Conservation (phyloP, 2,888 invertebrate species). For the Danaus chrysippus region DNA sequence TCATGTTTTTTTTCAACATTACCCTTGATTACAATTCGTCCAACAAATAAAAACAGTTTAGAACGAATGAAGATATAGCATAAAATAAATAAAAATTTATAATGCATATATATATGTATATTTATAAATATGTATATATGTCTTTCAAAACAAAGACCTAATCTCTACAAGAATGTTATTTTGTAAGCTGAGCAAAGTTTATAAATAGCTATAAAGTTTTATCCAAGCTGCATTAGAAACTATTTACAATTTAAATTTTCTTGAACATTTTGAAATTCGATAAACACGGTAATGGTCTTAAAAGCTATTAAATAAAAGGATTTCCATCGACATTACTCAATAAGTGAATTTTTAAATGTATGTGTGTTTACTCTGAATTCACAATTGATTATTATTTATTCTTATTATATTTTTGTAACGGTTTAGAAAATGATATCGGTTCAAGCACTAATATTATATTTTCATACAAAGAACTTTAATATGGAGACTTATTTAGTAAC, state of each 20-base stretch:
- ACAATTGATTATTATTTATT: not conserved
- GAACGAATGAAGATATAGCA: too few species aligned
- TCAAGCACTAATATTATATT: too few species aligned
- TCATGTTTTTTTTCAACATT: too few species aligned
- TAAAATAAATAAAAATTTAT: too few species aligned
- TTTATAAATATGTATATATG: not conserved
- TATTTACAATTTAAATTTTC: conserved; percentile 19
- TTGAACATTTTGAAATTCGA: conserved; percentile 14
- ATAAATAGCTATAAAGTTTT: not conserved
- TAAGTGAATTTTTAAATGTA: not conserved
- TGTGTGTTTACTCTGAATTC: not conserved
- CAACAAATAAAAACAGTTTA: too few species aligned
- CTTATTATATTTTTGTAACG: not conserved
- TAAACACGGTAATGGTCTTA: conserved; percentile 21
- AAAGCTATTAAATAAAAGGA: conserved; percentile 17
- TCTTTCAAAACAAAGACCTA: not conserved
- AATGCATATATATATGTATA: too few species aligned
- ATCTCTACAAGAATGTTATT: not conserved
- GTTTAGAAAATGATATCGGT: too few species aligned
- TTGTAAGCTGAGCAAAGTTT: not conserved
- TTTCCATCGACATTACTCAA: not conserved
- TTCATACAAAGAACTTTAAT: too few species aligned
- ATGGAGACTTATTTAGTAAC: too few species aligned
- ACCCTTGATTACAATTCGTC: too few species aligned
- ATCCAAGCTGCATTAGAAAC: not conserved